A percentile compares a stretch with the other conserved stretches of the same genome.
These are phyloP conservation scores for Ophion obscuratus DNA, from an alignment of 2,888 invertebrate species.

Conservation along the genomic window DNA sequence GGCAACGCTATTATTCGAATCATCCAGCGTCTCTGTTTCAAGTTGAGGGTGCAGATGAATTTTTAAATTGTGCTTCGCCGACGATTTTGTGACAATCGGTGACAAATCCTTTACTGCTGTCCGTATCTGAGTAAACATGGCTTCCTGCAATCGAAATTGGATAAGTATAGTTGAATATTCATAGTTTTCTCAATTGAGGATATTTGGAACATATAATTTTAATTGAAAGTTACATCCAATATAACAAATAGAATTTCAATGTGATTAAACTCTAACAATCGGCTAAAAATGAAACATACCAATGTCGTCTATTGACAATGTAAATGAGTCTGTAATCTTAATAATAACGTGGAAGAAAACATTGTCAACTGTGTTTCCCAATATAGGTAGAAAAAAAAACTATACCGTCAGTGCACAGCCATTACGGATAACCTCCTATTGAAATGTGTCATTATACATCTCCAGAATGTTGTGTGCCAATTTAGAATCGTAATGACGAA, in stretches of 20 bases:
- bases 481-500: no score
- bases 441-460: no score
- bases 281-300: no score
- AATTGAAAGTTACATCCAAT: background rate
- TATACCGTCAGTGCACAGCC: no score
- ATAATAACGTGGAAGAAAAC: no score
- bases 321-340: no score
- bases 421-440: no score
- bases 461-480: no score
- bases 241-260: background rate
- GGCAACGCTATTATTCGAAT: background rate
- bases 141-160: constrained; percentile 36
- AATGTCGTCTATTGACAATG: no score
- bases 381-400: no score
- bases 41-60: constrained; percentile 40
- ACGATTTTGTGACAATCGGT: background rate
- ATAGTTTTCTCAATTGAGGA: background rate
- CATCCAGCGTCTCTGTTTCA: background rate
- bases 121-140: constrained; percentile 24
- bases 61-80: constrained; percentile 21
- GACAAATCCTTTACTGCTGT: constrained; percentile 25
- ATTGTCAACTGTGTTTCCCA: no score
- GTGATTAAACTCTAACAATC: no score
- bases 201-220: background rate
- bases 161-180: background rate